These are phyloP conservation scores for Drosophila lacicola DNA, from an alignment of 2,888 invertebrate genomes.

Conservation along the genomic window DNA sequence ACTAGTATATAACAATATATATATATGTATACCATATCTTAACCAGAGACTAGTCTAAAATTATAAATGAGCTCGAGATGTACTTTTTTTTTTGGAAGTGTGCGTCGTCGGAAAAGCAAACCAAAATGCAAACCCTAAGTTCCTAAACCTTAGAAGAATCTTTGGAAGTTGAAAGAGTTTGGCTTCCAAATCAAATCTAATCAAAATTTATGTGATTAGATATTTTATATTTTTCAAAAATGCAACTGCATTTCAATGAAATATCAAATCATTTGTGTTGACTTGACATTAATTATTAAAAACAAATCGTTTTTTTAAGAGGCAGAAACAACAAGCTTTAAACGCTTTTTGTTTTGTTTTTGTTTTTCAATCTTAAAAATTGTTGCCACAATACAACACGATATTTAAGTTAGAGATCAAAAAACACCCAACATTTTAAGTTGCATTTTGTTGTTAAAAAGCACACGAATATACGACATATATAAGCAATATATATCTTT, in stretches of 20 bases:
- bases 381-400: conserved; percentile 4
- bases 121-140: conserved; percentile 45
- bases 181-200: conserved; percentile 6
- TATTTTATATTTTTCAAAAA: background rate
- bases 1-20: conserved; percentile 3
- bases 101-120: conserved; percentile 20
- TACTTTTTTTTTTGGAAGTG: conserved; percentile 9
- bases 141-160: conserved; percentile 47
- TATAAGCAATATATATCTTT: background rate
- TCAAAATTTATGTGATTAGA: conserved; percentile 5
- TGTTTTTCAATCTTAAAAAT: background rate
- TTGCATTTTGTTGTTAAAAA: conserved; percentile 26
- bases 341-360: background rate
- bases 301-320: background rate
- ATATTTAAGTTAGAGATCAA: conserved; percentile 23
- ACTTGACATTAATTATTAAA: no score
- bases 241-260: background rate
- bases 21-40: conserved; percentile 22
- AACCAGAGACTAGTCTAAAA: conserved; percentile 53
- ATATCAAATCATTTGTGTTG: background rate
- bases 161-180: background rate
- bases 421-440: background rate
- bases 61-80: conserved; percentile 44
- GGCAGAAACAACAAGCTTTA: background rate
- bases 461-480: background rate